Evolutionary conservation across 1,140 invertebrate genomes (phyloP).

Genomic region (Penaeus japonicus): DNA sequence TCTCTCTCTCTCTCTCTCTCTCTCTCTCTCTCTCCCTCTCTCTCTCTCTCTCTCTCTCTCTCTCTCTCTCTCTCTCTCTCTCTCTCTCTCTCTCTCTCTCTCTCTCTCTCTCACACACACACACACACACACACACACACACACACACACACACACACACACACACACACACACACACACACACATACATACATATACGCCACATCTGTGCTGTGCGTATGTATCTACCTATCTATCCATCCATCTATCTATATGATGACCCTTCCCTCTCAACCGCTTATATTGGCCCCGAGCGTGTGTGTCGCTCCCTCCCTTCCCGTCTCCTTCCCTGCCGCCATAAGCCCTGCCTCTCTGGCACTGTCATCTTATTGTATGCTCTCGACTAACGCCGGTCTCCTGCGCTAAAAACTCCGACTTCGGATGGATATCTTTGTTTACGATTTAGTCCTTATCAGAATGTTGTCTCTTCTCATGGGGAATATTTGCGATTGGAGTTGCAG

Average conservation of each 20-base stretch:
- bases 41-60: neutral
- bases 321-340: neutral
- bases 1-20: neutral
- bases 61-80: neutral
- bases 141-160: neutral
- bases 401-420: neutral
- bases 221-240: too few relatives aligned
- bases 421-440: too few relatives aligned
- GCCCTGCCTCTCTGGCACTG: neutral
- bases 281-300: too few relatives aligned
- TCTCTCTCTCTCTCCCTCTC: neutral
- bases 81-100: neutral
- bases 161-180: too few relatives aligned
- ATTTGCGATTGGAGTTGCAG: too few relatives aligned
- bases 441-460: too few relatives aligned
- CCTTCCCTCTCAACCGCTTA: too few relatives aligned
- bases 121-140: neutral
- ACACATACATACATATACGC: too few relatives aligned
- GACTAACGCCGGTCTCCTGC: neutral
- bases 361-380: conserved; percentile 13
- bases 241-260: too few relatives aligned
- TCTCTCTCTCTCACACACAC: neutral
- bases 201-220: too few relatives aligned
- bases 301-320: neutral
- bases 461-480: too few relatives aligned